Conservation (phyloP, 2,888 invertebrate species). For the Unio delphinus region DNA sequence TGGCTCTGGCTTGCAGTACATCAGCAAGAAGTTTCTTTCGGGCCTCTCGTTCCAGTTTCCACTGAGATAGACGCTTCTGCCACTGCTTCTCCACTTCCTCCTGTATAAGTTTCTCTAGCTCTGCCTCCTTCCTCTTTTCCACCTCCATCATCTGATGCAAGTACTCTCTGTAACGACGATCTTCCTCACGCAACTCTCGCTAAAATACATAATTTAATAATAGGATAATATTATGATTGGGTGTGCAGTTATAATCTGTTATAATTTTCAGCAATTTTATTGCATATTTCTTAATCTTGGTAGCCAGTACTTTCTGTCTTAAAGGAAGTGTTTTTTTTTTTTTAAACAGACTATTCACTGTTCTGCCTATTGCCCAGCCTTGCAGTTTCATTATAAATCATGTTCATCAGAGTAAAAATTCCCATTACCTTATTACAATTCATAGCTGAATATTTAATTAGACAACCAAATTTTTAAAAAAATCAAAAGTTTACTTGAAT, state of each 20-base stretch:
- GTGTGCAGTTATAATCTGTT: too few species aligned
- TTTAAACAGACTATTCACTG: too few species aligned
- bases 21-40: constrained; percentile 66
- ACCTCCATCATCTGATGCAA: constrained; percentile 62
- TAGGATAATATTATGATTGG: too few species aligned
- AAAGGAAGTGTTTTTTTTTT: too few species aligned
- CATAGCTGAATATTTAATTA: background rate
- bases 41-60: constrained; percentile 65
- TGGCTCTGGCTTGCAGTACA: constrained; percentile 60
- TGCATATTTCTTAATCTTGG: too few species aligned
- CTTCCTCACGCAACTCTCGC: constrained; percentile 68
- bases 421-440: background rate
- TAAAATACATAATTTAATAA: constrained; percentile 21
- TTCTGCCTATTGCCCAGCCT: too few species aligned
- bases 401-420: background rate
- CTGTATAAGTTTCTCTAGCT: constrained; percentile 65
- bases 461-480: background rate
- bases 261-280: too few species aligned
- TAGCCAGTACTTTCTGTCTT: too few species aligned
- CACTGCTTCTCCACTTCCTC: constrained; percentile 69
- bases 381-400: background rate
- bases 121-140: constrained; percentile 61
- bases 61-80: constrained; percentile 68
- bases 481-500: background rate
- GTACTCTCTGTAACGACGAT: constrained; percentile 66